These are phyloP conservation scores for Oryzias dopingdopingensis DNA, from an alignment of 2,797 vertebrate genomes.

Conservation along the genomic window DNA sequence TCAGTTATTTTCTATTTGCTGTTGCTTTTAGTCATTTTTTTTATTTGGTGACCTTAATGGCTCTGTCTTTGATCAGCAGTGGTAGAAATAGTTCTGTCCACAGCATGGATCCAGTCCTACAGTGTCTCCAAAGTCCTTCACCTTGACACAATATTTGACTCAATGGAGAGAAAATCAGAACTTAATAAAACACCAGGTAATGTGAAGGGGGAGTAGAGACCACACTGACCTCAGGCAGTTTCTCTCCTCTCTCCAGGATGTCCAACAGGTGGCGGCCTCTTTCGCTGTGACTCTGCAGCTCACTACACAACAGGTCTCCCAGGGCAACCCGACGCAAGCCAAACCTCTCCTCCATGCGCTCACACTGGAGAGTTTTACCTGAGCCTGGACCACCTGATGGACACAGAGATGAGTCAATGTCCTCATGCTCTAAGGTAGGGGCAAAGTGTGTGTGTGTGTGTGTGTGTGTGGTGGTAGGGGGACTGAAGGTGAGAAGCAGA, in stretches of 20 bases:
- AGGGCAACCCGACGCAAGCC: constrained; percentile 80
- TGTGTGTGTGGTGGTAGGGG: constrained; percentile 2
- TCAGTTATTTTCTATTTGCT: too few relatives aligned
- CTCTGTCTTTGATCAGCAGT: too few relatives aligned
- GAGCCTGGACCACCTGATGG: constrained; percentile 87
- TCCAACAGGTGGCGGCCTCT: constrained; percentile 85
- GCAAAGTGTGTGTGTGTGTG: constrained; percentile 1
- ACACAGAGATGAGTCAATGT: constrained; percentile 8
- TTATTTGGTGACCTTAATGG: too few relatives aligned
- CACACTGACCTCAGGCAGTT: constrained; percentile 80
- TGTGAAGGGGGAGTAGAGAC: neutral
- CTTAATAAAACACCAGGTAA: too few relatives aligned
- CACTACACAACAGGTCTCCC: constrained; percentile 80
- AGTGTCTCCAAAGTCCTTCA: too few relatives aligned
- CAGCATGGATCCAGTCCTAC: too few relatives aligned
- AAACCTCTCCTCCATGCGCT: constrained; percentile 84
- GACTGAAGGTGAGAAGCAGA: constrained; percentile 8
- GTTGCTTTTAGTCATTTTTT: too few relatives aligned
- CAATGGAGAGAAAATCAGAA: too few relatives aligned
- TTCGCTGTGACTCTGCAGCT: constrained; percentile 80
- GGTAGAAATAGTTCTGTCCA: too few relatives aligned
- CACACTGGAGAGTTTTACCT: constrained; percentile 87
- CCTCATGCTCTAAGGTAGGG: neutral
- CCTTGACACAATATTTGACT: too few relatives aligned
- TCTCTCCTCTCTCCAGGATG: constrained; percentile 81